Conservation (phyloP, 2,113 vertebrate genomes). For the Porphyrio hochstetteri region DNA sequence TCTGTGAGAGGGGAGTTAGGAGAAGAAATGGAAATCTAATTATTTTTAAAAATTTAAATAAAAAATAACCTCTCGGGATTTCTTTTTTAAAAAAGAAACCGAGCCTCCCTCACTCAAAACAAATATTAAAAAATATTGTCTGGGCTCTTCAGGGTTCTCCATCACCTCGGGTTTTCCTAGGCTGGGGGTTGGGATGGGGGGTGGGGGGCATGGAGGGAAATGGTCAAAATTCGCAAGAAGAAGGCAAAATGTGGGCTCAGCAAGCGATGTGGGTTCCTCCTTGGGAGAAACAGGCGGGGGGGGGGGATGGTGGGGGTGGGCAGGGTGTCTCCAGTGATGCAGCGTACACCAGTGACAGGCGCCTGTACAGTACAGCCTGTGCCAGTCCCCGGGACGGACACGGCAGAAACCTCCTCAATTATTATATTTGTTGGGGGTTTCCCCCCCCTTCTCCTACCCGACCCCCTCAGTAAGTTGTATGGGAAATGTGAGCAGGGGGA, state of each 20-base stretch:
- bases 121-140: background rate
- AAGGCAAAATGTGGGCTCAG: slow-evolving; percentile 11
- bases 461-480: background rate
- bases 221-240: background rate
- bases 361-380: background rate
- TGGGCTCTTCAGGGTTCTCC: background rate
- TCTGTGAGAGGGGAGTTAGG: background rate
- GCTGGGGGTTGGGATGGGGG: background rate
- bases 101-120: too few relatives aligned
- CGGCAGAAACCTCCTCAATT: background rate
- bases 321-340: background rate
- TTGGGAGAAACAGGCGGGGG: background rate
- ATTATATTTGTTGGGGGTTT: background rate
- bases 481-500: background rate
- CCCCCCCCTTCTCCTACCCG: too few relatives aligned
- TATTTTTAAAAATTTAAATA: background rate
- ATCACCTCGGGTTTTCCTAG: background rate
- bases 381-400: background rate
- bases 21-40: background rate
- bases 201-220: background rate
- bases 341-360: background rate
- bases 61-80: background rate
- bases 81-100: background rate
- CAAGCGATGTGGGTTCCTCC: background rate
- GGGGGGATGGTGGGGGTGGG: background rate